These are phyloP conservation scores for Trisateles emortualis DNA, from an alignment of 2,888 invertebrate genomes.

Conservation along the genomic window DNA sequence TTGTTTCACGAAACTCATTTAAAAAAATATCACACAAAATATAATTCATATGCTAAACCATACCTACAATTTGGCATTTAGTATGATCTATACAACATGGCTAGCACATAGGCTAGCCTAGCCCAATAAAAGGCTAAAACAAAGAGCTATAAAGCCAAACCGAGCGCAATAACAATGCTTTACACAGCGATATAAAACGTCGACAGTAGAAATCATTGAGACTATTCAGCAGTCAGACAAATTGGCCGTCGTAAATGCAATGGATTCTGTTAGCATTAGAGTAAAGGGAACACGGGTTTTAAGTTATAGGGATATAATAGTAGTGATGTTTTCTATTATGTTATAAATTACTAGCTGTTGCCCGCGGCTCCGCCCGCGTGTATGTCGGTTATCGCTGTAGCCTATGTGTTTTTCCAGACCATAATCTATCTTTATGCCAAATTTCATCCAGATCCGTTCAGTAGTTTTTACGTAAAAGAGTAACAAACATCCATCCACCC, in stretches of 20 bases:
- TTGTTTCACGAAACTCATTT: too few relatives aligned
- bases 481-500: too few relatives aligned
- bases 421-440: too few relatives aligned
- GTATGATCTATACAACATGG: constrained; percentile 6
- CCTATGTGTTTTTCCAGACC: too few relatives aligned
- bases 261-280: background rate
- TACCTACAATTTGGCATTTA: background rate
- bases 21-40: background rate
- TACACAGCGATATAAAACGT: constrained; percentile 6
- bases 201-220: constrained; percentile 6
- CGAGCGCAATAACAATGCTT: constrained; percentile 38
- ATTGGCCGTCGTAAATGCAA: constrained; percentile 23
- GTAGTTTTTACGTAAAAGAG: too few relatives aligned
- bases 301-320: background rate
- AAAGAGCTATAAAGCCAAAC: constrained; percentile 41
- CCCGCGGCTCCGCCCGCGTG: too few relatives aligned
- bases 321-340: background rate
- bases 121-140: constrained; percentile 35
- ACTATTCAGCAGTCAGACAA: constrained; percentile 36
- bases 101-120: constrained; percentile 23
- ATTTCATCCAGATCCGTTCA: too few relatives aligned
- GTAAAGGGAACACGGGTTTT: background rate
- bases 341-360: too few relatives aligned
- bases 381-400: too few relatives aligned
- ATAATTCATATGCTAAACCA: background rate